phyloP scores from a whole-genome alignment of 1,140 invertebrate genomes.

The Prorops nasuta region DNA sequence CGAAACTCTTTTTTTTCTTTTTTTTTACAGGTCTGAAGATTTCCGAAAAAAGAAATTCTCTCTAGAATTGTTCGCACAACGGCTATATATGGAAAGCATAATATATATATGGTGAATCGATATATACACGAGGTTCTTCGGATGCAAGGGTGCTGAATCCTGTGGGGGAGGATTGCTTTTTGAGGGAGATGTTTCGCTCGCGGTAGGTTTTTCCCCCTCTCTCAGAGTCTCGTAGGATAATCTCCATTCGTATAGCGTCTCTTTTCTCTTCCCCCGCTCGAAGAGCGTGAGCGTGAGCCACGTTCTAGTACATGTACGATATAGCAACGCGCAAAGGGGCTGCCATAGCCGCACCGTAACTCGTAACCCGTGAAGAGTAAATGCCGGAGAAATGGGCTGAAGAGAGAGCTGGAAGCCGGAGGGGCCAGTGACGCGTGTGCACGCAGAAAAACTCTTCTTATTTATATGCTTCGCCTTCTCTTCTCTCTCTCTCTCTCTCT shows the following conservation, averaged over 20 bases:
- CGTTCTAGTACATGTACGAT: too few relatives aligned
- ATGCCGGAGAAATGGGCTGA: constrained; percentile 47
- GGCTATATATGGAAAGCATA: constrained; percentile 24
- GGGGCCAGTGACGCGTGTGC: constrained; percentile 54
- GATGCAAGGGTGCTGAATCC: too few relatives aligned
- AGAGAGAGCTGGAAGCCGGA: constrained; percentile 41
- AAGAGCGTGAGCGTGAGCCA: too few relatives aligned
- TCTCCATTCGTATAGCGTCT: constrained; percentile 33
- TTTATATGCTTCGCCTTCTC: constrained; percentile 45
- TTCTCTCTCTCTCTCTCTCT: constrained; percentile 12
- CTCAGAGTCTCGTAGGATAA: constrained; percentile 37
- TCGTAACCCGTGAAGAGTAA: constrained; percentile 47
- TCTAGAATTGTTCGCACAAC: too few relatives aligned
- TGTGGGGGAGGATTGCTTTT: constrained; percentile 42
- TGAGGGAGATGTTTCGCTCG: constrained; percentile 54
- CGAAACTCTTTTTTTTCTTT: background rate
- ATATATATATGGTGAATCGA: constrained; percentile 14
- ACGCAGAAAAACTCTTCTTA: constrained; percentile 56
- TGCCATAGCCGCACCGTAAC: too few relatives aligned
- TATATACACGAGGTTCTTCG: too few relatives aligned
- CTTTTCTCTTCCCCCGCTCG: constrained; percentile 13
- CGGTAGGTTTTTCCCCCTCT: constrained; percentile 26
- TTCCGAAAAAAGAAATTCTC: constrained; percentile 20
- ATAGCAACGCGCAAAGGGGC: too few relatives aligned
- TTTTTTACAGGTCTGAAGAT: constrained; percentile 5